phyloP scores from a whole-genome alignment of 2,113 vertebrate species.

The Myiozetetes cayanensis region DNA sequence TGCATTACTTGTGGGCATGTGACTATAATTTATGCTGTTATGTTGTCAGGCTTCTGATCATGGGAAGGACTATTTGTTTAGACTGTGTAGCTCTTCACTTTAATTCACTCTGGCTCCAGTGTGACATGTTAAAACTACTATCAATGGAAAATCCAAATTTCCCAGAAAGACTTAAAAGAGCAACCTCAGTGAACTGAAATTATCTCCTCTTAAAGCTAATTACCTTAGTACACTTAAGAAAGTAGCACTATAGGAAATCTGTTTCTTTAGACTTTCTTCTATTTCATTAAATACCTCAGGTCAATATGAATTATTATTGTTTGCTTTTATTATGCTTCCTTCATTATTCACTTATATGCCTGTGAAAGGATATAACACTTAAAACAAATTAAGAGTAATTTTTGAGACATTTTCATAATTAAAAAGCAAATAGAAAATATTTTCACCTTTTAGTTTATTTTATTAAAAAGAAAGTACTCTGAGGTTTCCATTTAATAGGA shows the following conservation, averaged over 20 bases:
- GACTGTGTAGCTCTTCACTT: conserved; percentile 86
- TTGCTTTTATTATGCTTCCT: conserved; percentile 44
- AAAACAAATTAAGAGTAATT: conserved; percentile 30
- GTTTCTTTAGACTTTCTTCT: conserved; percentile 49
- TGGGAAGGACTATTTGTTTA: conserved; percentile 90
- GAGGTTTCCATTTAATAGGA: conserved; percentile 28
- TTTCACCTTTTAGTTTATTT: conserved; percentile 47
- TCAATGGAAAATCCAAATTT: conserved; percentile 91
- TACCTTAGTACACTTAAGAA: conserved; percentile 82
- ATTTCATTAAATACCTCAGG: conserved; percentile 41
- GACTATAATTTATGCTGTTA: conserved; percentile 85
- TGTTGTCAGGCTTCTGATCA: conserved; percentile 85
- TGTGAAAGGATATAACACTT: conserved; percentile 23
- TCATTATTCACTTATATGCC: conserved; percentile 12
- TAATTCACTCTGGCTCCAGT: conserved; percentile 93
- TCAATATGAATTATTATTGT: conserved; percentile 53
- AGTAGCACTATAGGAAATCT: conserved; percentile 73
- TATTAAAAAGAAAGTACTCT: conserved; percentile 29
- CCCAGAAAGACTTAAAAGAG: conserved; percentile 84
- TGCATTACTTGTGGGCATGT: conserved; percentile 66
- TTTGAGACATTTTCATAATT: conserved; percentile 8
- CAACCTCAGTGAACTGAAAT: conserved; percentile 80
- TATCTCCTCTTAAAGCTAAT: conserved; percentile 88
- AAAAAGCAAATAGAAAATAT: conserved; percentile 42
- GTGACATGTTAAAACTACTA: conserved; percentile 91